Conservation (phyloP, 1,140 invertebrate genomes). For the Coptotermes formosanus region DNA sequence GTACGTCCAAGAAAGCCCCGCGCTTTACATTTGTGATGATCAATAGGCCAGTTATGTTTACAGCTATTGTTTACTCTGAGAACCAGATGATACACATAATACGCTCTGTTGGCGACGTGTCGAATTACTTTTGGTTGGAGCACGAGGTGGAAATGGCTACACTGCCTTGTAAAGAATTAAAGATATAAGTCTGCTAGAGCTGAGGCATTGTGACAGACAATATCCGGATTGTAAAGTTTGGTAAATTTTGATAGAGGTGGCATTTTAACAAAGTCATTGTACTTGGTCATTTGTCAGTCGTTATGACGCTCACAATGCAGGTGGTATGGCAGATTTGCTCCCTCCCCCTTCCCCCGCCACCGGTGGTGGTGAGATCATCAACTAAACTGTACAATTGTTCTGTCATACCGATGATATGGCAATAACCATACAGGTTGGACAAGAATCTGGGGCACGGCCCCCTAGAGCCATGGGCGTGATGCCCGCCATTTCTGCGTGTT, state of each 20-base stretch:
- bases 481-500: neutral
- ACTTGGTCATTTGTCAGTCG: conserved; percentile 5
- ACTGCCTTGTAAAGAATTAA: no score
- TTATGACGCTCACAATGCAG: neutral
- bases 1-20: no score
- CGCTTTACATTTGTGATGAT: no score
- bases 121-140: no score
- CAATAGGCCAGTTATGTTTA: no score
- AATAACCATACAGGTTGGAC: neutral
- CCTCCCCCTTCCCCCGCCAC: neutral
- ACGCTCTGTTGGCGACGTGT: no score
- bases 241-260: neutral
- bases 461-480: neutral
- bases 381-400: neutral
- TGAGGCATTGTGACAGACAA: no score
- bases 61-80: no score
- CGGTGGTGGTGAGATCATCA: neutral
- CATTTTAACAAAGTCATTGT: neutral
- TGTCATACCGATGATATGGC: neutral
- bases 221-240: no score
- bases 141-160: no score
- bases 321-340: neutral
- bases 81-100: no score
- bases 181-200: no score
- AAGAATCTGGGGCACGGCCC: neutral